Evolutionary conservation across 2,113 vertebrate genomes (phyloP).

Genomic region (Brienomyrus longianalis): DNA sequence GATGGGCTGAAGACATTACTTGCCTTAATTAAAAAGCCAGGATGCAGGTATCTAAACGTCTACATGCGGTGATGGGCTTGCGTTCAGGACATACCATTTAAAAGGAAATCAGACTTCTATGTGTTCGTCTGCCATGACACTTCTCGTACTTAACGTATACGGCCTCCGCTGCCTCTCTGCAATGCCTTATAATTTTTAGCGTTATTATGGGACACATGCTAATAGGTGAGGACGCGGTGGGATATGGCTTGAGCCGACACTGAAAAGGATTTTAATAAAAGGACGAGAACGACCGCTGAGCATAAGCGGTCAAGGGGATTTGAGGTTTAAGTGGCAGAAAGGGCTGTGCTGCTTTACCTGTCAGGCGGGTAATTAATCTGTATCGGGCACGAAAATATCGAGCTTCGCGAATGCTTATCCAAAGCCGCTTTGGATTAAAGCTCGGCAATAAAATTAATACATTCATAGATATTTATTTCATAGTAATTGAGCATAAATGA

Average conservation of each 20-base stretch:
- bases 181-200: background rate
- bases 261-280: background rate
- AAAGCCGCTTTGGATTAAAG: background rate
- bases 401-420: background rate
- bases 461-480: background rate
- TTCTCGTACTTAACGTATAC: background rate
- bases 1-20: background rate
- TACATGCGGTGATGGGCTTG: background rate
- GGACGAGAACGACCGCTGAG: background rate
- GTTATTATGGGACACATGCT: background rate
- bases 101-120: background rate
- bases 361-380: background rate
- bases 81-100: background rate
- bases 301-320: background rate
- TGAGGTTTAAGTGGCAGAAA: background rate
- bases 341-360: background rate
- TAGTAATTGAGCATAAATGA: background rate
- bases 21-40: background rate
- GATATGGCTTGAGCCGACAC: background rate
- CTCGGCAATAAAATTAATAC: background rate
- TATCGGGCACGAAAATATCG: background rate
- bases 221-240: background rate
- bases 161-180: background rate
- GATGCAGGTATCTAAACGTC: background rate
- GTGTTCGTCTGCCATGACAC: background rate